phyloP scores from a whole-genome alignment of 2,888 invertebrate genomes.

The Pyrgus malvae region DNA sequence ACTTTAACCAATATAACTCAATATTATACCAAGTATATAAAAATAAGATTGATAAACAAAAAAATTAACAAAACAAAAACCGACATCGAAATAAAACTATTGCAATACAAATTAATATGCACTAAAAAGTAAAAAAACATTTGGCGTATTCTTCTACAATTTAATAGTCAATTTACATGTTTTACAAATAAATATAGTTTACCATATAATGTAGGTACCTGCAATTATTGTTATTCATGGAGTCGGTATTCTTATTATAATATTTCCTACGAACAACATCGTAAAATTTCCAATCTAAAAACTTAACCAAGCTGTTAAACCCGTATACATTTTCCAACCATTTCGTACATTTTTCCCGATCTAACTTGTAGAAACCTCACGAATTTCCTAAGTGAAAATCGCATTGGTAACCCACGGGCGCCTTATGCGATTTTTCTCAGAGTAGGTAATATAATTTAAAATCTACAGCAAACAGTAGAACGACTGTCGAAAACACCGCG shows the following conservation, averaged over 20 bases:
- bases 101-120: too few species aligned
- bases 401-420: slow-evolving; percentile 18
- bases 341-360: not conserved
- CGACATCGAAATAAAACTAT: too few species aligned
- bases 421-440: slow-evolving; percentile 19
- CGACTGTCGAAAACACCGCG: slow-evolving; percentile 28
- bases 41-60: too few species aligned
- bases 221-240: not conserved
- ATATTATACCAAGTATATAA: too few species aligned
- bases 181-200: too few species aligned
- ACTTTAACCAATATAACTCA: too few species aligned
- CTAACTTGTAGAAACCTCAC: slow-evolving; percentile 5
- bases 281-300: not conserved
- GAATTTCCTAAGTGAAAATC: slow-evolving; percentile 12
- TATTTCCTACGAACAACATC: not conserved
- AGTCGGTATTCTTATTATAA: not conserved
- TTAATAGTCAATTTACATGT: too few species aligned
- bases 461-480: slow-evolving; percentile 28
- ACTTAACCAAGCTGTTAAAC: not conserved
- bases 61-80: too few species aligned
- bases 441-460: slow-evolving; percentile 26
- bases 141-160: too few species aligned
- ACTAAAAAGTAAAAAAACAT: too few species aligned
- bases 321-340: slow-evolving; percentile 5
- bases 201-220: too few species aligned